Conservation (phyloP, 2,113 vertebrate genomes). For the Micronycteris hirsuta region DNA sequence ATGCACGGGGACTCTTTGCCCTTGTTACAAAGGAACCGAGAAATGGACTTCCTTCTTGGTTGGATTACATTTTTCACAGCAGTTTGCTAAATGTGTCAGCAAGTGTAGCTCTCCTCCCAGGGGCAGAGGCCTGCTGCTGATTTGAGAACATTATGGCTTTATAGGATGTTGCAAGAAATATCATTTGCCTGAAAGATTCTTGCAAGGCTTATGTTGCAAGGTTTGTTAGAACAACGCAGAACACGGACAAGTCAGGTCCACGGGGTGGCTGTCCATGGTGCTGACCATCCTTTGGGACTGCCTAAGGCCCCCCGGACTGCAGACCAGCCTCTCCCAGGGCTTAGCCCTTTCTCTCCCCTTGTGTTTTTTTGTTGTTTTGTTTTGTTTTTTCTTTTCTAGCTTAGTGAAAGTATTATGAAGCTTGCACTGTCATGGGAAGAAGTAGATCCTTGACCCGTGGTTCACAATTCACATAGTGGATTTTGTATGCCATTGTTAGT, state of each 20-base stretch:
- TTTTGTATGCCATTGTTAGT: not conserved
- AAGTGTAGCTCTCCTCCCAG: not conserved
- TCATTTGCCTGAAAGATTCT: not conserved
- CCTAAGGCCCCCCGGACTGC: not conserved
- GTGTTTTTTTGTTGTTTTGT: not conserved
- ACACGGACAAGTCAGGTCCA: fast-evolving
- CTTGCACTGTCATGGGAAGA: not conserved
- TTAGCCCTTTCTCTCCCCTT: not conserved
- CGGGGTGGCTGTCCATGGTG: slow-evolving; percentile 55
- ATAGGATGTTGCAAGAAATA: not conserved
- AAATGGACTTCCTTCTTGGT: slow-evolving; percentile 28
- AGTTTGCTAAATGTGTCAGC: slow-evolving; percentile 8
- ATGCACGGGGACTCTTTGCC: not conserved
- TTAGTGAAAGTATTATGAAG: not conserved
- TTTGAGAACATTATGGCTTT: not conserved
- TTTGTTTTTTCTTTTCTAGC: not conserved
- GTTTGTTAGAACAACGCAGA: fast-evolving
- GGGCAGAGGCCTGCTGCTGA: not conserved
- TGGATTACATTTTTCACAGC: slow-evolving; percentile 41
- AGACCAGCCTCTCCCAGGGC: not conserved
- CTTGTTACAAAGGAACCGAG: not conserved
- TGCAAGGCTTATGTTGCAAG: not conserved
- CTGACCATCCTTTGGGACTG: not conserved
- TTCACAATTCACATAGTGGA: not conserved
- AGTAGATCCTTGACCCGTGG: not conserved